Evolutionary conservation across 2,113 vertebrate species (phyloP), one percentile per base, ranked within the genome.

Genomic region (Phodopus roborovskii): DNA sequence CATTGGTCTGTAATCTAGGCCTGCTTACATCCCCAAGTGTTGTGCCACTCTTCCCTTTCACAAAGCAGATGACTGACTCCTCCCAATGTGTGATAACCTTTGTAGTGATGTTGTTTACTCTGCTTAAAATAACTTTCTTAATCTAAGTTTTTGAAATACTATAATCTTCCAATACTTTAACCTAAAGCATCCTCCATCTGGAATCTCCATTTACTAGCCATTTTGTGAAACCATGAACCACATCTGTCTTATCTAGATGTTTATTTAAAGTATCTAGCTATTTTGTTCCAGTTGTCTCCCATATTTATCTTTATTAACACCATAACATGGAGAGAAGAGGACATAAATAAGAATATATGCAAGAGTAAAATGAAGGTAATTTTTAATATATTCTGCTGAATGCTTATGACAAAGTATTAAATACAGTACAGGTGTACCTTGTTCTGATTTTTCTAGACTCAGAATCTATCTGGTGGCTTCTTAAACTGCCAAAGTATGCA

Each of bases 51-150:
- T n/a, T 78, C 24, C 22, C 48, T 96, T 71, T 92, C 85, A 93
- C 42, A 92, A 84, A 88, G 22, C 48, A 96, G 96, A 92, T 92
- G 2, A 82, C 83, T 90, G 70, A 42, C 5, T 96, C 79, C 82
- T 82, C 42, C 22, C 39, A 96, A 7, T 58, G n/a, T 3, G 28
- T 77, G 28, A 92, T 96, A 60, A 89, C n/a, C 28, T 95, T 92
- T 91, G 87, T 86, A 71, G 89, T 90, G 4, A 62, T 92, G 24
- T 7, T 74, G 19, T 78, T 95, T 96, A 84, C 92, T 91, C 60
- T 88, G 12, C 53, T 90, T 92, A 1, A 89, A 87, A 89, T 94
- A 20, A 89, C 30, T 96, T 89, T 71, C 68, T 58, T 39, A 70
- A 50, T 26, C 68, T 82, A 79, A 30, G 33, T 86, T 16, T 94